These are phyloP conservation scores for Enteromius treurensis DNA, from an alignment of 2,797 vertebrate species.

Conservation along the genomic window DNA sequence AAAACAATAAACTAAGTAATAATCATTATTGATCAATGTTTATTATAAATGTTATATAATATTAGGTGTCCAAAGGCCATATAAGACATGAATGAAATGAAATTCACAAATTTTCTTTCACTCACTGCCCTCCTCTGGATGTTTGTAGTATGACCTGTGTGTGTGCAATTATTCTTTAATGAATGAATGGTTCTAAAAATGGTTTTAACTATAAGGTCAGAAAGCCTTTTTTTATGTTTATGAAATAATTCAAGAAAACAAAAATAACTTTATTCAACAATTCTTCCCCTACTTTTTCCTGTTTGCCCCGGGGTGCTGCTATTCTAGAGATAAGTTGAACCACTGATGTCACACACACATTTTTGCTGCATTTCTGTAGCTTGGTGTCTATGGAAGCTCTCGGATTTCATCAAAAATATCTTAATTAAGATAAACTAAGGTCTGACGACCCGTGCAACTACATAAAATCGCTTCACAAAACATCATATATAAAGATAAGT, in stretches of 20 bases:
- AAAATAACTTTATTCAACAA: not conserved
- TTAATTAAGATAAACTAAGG: not conserved
- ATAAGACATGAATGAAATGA: not conserved
- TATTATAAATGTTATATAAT: not conserved
- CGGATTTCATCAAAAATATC: not conserved
- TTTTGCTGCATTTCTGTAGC: not conserved
- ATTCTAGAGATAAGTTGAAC: too few relatives aligned
- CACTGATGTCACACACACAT: not conserved
- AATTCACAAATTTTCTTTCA: not conserved
- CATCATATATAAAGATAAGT: not conserved
- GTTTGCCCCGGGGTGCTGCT: not conserved
- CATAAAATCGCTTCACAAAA: not conserved
- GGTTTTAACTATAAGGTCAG: not conserved
- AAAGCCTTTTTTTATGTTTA: not conserved
- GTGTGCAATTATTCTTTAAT: not conserved
- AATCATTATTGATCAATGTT: not conserved
- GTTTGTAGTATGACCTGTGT: not conserved
- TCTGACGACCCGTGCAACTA: not conserved
- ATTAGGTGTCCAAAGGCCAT: not conserved
- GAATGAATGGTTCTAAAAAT: not conserved
- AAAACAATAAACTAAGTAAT: not conserved
- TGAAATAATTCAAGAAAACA: not conserved
- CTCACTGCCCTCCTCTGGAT: conserved; percentile 45
- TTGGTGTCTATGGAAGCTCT: not conserved
- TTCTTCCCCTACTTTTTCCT: not conserved